Evolutionary conservation across 2,888 invertebrate species (phyloP).

Genomic region (Liposcelis brunnea): DNA sequence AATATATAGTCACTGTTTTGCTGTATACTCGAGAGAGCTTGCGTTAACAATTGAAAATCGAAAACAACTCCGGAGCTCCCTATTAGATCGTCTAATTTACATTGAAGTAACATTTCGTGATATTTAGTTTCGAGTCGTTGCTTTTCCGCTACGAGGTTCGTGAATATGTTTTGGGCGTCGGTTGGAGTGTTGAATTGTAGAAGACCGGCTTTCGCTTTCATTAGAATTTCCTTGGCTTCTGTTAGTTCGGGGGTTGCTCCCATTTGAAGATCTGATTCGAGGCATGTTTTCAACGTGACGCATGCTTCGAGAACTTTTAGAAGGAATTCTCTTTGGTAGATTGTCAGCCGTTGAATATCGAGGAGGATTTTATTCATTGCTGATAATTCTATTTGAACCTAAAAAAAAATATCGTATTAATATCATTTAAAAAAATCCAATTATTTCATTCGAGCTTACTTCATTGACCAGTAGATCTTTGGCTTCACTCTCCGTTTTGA

Average conservation of each 20-base stretch:
- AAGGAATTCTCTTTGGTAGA: slow-evolving; percentile 53
- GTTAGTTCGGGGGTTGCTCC: slow-evolving; percentile 40
- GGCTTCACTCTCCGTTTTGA: slow-evolving; percentile 48
- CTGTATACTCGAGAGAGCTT: slow-evolving; percentile 41
- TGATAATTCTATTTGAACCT: slow-evolving; percentile 44
- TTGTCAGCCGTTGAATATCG: slow-evolving; percentile 50
- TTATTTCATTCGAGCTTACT: slow-evolving; percentile 22
- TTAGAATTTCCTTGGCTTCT: slow-evolving; percentile 44
- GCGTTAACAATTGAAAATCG: slow-evolving; percentile 47
- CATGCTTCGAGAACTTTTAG: slow-evolving; percentile 56
- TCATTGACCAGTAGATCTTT: slow-evolving; percentile 46
- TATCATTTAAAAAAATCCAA: too few species aligned
- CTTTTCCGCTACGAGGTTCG: slow-evolving; percentile 43
- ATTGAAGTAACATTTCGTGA: slow-evolving; percentile 53
- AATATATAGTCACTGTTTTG: neutral
- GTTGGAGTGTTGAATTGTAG: slow-evolving; percentile 38
- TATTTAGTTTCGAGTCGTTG: slow-evolving; percentile 45
- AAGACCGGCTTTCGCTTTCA: slow-evolving; percentile 40
- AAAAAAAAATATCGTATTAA: slow-evolving; percentile 11
- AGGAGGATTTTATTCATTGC: slow-evolving; percentile 49
- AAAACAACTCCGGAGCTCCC: slow-evolving; percentile 46
- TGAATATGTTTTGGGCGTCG: slow-evolving; percentile 42
- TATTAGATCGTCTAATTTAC: slow-evolving; percentile 51
- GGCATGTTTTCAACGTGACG: slow-evolving; percentile 53
- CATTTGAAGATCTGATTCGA: slow-evolving; percentile 53